Percentiles rank a stretch among this genome's conserved stretches.
Evolutionary conservation across 2,113 vertebrate species (phyloP).

Genomic region (Mellivora capensis): DNA sequence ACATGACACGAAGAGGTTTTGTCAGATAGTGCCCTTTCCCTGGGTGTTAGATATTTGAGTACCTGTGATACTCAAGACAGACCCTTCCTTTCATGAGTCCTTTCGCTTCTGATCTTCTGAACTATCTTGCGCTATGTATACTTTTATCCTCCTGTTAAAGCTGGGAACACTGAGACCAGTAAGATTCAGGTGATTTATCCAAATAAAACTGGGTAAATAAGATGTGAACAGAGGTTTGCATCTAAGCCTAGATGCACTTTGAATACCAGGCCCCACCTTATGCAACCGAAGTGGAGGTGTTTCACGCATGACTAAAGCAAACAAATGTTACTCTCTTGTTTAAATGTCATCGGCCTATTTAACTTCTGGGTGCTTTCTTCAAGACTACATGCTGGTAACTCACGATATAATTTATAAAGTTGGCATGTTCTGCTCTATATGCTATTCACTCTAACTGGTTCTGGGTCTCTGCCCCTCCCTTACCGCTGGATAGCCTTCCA

Average conservation of each 20-base stretch:
- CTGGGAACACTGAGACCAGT: background rate
- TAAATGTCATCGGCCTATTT: background rate
- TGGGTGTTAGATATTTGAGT: background rate
- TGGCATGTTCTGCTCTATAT: background rate
- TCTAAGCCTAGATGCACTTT: background rate
- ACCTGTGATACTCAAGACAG: background rate
- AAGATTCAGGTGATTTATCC: background rate
- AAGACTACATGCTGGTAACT: background rate
- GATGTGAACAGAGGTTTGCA: background rate
- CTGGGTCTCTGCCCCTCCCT: background rate
- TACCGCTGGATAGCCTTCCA: background rate
- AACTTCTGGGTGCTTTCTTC: background rate
- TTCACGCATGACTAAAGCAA: background rate
- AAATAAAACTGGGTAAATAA: background rate
- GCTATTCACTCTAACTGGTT: background rate
- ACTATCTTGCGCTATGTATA: background rate
- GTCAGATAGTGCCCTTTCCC: background rate
- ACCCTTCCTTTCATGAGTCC: background rate
- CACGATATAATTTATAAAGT: background rate
- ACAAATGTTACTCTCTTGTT: background rate
- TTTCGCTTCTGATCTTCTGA: background rate
- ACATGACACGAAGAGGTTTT: background rate
- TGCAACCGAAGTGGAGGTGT: rapidly evolving
- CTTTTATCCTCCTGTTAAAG: background rate
- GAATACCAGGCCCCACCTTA: background rate